Evolutionary conservation across 2,113 vertebrate genomes (phyloP).

Genomic region (Sinocyclocheilus rhinocerous): DNA sequence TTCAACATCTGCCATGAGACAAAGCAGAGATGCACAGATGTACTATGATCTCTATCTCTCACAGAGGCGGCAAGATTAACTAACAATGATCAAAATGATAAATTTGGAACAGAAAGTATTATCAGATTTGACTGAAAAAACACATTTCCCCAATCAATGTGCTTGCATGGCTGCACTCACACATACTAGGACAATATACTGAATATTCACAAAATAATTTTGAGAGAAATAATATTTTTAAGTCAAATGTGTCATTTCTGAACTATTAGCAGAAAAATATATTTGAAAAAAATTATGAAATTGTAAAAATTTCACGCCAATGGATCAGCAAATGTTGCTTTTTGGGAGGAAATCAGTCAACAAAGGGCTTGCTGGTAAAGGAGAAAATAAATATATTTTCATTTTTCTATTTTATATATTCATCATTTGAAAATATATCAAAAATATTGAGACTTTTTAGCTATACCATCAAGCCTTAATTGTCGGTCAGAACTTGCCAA

Average conservation of each 20-base stretch:
- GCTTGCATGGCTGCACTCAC: neutral
- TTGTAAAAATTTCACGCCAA: no score
- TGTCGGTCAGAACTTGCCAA: neutral
- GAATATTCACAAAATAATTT: neutral
- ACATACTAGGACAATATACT: neutral
- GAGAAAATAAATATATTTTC: no score
- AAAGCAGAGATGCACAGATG: conserved; percentile 24
- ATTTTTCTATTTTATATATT: no score
- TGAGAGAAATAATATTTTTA: no score
- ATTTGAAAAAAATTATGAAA: no score
- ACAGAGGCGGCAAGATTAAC: neutral
- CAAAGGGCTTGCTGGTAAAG: no score
- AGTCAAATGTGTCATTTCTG: no score
- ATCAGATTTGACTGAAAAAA: conserved; percentile 13
- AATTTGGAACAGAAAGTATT: neutral
- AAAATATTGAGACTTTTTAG: no score
- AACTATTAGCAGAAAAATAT: no score
- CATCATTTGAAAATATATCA: no score
- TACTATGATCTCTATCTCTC: conserved; percentile 20
- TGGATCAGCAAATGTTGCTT: no score
- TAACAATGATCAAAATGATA: neutral
- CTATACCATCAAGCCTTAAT: neutral
- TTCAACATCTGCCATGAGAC: conserved; percentile 30
- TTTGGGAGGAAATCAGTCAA: no score
- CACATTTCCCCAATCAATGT: neutral